A percentile compares a stretch with the other conserved stretches of the same genome.
phyloP scores from a whole-genome alignment of 2,888 invertebrate species.

The Proisotoma minuta region DNA sequence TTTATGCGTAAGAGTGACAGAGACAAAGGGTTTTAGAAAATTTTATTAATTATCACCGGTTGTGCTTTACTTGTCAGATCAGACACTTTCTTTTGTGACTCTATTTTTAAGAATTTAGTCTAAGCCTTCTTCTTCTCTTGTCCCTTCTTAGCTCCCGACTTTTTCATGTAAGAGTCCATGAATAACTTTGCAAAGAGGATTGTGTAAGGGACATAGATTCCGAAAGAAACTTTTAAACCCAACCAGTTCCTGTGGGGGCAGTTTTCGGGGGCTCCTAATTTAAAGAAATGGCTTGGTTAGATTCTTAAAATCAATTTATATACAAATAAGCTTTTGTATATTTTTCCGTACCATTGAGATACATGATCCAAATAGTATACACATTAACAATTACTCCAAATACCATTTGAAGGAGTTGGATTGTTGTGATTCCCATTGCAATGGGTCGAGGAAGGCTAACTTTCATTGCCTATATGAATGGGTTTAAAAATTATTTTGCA shows the following conservation, averaged over 20 bases:
- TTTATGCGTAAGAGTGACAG: too few relatives aligned
- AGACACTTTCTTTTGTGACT: neutral
- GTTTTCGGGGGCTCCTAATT: slow-evolving; percentile 29
- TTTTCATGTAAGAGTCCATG: slow-evolving; percentile 36
- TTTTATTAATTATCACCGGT: slow-evolving; percentile 6
- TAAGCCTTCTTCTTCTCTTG: neutral
- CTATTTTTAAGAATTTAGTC: neutral
- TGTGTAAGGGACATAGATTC: slow-evolving; percentile 42
- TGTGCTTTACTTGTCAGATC: neutral
- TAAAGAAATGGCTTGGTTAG: neutral
- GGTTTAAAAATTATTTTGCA: neutral
- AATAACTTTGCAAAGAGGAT: slow-evolving; percentile 41
- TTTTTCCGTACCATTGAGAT: slow-evolving; percentile 23
- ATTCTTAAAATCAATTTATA: neutral
- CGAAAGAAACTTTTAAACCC: slow-evolving; percentile 43
- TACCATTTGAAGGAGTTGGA: slow-evolving; percentile 41
- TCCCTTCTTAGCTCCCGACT: neutral
- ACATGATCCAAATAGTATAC: slow-evolving; percentile 34
- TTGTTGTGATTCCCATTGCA: slow-evolving; percentile 41
- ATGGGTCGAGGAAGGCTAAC: slow-evolving; percentile 34
- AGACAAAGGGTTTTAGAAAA: neutral
- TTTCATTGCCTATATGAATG: slow-evolving; percentile 21
- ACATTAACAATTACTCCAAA: slow-evolving; percentile 36
- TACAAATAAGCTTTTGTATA: neutral
- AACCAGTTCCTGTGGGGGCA: slow-evolving; percentile 41